Conservation (phyloP, 2,113 vertebrate genomes). For the Sebastes fasciatus region DNA sequence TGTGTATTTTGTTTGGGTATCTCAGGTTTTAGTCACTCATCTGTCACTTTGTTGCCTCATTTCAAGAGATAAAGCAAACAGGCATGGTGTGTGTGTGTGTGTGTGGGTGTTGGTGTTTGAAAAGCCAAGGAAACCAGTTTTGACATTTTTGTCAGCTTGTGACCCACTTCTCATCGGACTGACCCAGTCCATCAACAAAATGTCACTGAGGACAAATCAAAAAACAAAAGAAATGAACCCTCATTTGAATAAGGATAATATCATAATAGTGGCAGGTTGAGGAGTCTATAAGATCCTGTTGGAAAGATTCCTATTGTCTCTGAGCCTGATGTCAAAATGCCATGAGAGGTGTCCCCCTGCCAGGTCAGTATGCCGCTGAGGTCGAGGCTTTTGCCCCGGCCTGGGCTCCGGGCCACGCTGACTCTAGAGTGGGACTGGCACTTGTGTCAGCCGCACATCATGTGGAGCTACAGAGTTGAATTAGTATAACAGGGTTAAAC, state of each 20-base stretch:
- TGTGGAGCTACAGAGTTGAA: conserved; percentile 79
- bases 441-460: conserved; percentile 83
- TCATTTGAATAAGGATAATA: conserved; percentile 85
- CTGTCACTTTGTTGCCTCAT: conserved; percentile 25
- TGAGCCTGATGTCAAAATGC: conserved; percentile 81
- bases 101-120: conserved; percentile 52
- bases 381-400: conserved; percentile 84
- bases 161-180: conserved; percentile 80
- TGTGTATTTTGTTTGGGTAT: neutral
- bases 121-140: conserved; percentile 77
- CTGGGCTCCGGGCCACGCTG: conserved; percentile 73
- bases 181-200: conserved; percentile 83
- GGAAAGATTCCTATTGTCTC: conserved; percentile 80
- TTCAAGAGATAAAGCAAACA: conserved; percentile 64
- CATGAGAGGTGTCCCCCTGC: conserved; percentile 81
- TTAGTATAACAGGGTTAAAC: conserved; percentile 81
- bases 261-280: conserved; percentile 80
- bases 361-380: conserved; percentile 81
- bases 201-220: conserved; percentile 84
- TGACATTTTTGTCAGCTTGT: conserved; percentile 84
- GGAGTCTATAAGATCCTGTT: conserved; percentile 80
- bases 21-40: conserved; percentile 14
- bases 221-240: conserved; percentile 81
- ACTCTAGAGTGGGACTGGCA: conserved; percentile 80
- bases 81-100: conserved; percentile 44